Evolutionary conservation across 1,140 invertebrate species (phyloP), one percentile per base, ranked within the genome.

Genomic region (Ganaspis sp.): DNA sequence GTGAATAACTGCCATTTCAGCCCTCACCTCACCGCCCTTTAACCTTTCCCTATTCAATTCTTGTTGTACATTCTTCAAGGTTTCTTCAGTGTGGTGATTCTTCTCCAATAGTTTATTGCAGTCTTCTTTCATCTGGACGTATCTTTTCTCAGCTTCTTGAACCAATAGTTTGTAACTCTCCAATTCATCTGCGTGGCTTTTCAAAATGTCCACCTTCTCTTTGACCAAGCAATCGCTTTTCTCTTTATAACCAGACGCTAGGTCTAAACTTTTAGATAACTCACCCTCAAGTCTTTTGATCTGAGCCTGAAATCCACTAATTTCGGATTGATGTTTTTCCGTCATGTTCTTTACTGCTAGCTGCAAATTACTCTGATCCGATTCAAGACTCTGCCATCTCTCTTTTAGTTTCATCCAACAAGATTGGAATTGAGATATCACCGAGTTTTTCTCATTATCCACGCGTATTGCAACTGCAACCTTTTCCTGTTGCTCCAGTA

Each of bases 401-500:
- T 89, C 83, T 38, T 91, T 91, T n/a, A 92, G 83, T 73, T 91
- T 90, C 12, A 88, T 89, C 90, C 92, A 93, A 3, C 93, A 92
- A 26, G 92, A 91, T 75, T 93, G 92, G 21, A 95, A 92, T 83
- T 94, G 94, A 6, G 87, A 81, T 17, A 97, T 94, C 0, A 94
- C 93, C 15, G 91, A 86, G 86, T 96, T 95, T 85, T 97, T 96
- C 8, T 94, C 92, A 54, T 93, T 92, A 87, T 96, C 95, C 0
- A 96, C 94, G 87, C 93, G 93, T 11, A 96, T 87, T 4, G 95
- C 95, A 1, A 96, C 95, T 0, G 95, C 95, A 26, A 96, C 85
- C 79, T 95, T 94, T 85, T 97, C 94, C 88, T 96, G 94, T 79
- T 95, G 93, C 82, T 96, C 95, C 19, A 96, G 87, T 70, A 95